Percentiles rank a stretch among this genome's conserved stretches.
These are phyloP conservation scores for Vanessa atalanta DNA, from an alignment of 1,140 invertebrate genomes.

Conservation along the genomic window DNA sequence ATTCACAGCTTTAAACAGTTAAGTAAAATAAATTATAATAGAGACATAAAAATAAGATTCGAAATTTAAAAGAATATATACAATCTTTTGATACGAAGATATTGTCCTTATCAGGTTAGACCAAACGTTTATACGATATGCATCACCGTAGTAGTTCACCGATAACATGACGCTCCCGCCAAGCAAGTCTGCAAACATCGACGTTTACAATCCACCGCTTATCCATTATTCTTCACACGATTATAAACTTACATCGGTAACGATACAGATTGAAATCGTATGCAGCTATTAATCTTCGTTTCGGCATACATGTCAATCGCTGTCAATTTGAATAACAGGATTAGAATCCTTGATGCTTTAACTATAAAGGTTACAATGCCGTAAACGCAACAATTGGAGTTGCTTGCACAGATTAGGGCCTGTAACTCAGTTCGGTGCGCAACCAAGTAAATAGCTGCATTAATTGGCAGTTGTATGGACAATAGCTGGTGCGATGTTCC, in stretches of 20 bases:
- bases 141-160: slow-evolving; percentile 4
- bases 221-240: neutral
- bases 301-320: slow-evolving; percentile 11
- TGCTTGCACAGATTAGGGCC: slow-evolving; percentile 12
- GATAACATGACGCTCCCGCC: slow-evolving; percentile 13
- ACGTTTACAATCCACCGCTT: slow-evolving; percentile 3
- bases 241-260: neutral
- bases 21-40: no score
- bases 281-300: neutral
- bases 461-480: slow-evolving; percentile 1
- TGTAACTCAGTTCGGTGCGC: slow-evolving; percentile 12
- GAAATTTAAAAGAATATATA: no score
- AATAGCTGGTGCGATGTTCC: neutral
- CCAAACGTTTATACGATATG: slow-evolving; percentile 5
- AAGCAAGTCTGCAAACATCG: slow-evolving; percentile 13
- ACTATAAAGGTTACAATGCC: slow-evolving; percentile 12
- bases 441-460: slow-evolving; percentile 17
- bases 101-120: neutral
- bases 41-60: no score
- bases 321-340: slow-evolving; percentile 13
- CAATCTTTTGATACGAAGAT: neutral
- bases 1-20: no score
- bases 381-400: neutral
- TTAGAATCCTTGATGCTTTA: neutral
- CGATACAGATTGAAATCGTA: neutral